Conservation (phyloP, 2,113 vertebrate species). For the Phylloscopus trochiloides region DNA sequence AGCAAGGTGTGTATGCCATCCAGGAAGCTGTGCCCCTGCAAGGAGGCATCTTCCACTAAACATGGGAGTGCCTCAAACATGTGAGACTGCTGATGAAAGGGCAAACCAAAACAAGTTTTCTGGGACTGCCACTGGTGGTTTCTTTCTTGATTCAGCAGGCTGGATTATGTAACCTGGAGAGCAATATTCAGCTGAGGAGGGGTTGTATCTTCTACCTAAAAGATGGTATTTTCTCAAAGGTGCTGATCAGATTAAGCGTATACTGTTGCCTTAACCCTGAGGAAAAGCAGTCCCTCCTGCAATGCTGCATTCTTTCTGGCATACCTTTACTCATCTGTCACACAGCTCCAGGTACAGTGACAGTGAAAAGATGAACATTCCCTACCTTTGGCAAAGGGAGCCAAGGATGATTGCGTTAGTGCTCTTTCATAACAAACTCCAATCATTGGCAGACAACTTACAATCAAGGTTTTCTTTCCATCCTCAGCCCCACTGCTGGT, state of each 20-base stretch:
- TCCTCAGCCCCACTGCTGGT: not conserved
- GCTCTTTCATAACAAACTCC: conserved; percentile 22
- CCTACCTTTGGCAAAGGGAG: not conserved
- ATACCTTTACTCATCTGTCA: not conserved
- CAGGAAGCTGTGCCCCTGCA: not conserved
- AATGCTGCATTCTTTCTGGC: not conserved
- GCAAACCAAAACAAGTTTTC: not conserved
- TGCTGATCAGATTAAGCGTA: not conserved
- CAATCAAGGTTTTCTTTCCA: conserved; percentile 58
- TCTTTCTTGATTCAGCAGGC: not conserved
- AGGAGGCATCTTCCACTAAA: not conserved
- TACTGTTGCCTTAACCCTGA: not conserved
- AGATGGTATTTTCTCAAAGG: not conserved
- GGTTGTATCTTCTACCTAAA: not conserved
- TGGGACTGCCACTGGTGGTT: not conserved
- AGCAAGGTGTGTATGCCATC: rapidly evolving
- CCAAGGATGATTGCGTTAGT: not conserved
- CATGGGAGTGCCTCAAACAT: rapidly evolving
- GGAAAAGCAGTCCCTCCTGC: not conserved
- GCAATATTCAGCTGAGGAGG: not conserved
- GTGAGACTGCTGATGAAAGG: not conserved
- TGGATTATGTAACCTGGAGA: not conserved
- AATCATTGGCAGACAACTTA: conserved; percentile 46
- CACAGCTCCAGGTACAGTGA: not conserved
- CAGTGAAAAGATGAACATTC: not conserved